Conservation (phyloP, 2,797 vertebrate genomes). For the Danio albolineatus region DNA sequence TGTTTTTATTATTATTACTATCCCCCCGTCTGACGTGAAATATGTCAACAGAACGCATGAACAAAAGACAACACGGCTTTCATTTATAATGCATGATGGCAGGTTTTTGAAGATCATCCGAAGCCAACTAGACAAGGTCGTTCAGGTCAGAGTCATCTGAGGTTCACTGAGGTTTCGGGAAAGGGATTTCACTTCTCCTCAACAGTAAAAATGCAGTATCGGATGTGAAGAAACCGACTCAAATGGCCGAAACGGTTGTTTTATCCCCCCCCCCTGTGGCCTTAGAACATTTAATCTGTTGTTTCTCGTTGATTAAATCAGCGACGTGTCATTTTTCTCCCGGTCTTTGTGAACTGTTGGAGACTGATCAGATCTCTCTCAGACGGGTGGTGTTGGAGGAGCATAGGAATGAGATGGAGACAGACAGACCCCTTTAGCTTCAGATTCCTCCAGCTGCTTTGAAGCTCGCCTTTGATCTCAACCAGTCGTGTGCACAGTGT, state of each 20-base stretch:
- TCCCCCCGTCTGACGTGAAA: conserved; percentile 53
- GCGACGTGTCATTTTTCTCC: conserved; percentile 4
- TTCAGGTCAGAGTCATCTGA: conserved; percentile 29
- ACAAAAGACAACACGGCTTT: conserved; percentile 61
- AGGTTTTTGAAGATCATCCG: conserved; percentile 45
- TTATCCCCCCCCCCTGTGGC: conserved; percentile 68
- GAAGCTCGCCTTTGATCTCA: conserved; percentile 83
- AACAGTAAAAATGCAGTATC: conserved; percentile 16
- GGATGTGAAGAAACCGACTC: conserved; percentile 43
- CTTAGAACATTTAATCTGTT: conserved; percentile 67
- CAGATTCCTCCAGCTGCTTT: conserved; percentile 77
- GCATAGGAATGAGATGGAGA: conserved; percentile 46
- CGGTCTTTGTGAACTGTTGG: background rate
- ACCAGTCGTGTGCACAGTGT: conserved; percentile 74
- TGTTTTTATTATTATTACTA: background rate
- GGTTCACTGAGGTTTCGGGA: conserved; percentile 1
- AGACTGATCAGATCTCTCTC: conserved; percentile 48
- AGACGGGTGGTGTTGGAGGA: conserved; percentile 45
- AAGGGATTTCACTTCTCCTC: background rate
- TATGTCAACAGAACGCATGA: conserved; percentile 59
- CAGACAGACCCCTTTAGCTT: conserved; percentile 69
- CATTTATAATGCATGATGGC: conserved; percentile 64
- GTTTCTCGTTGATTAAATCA: conserved; percentile 34
- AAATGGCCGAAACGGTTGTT: conserved; percentile 66
- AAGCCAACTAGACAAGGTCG: conserved; percentile 49